These are phyloP conservation scores for Vidua macroura DNA, from an alignment of 2,113 vertebrate species.

Conservation along the genomic window DNA sequence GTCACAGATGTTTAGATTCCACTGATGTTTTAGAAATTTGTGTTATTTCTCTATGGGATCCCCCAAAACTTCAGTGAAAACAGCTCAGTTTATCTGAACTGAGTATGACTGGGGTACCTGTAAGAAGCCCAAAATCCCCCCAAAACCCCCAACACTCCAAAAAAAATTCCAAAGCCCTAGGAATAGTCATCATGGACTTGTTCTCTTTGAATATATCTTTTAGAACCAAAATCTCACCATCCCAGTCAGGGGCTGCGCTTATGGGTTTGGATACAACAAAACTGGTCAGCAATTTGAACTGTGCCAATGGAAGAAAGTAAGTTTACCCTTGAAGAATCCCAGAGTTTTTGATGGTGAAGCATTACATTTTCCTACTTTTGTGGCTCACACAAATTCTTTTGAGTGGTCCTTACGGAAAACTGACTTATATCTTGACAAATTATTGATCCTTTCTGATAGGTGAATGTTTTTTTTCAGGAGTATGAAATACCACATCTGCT, in stretches of 20 bases:
- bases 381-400: not conserved
- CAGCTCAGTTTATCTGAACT: not conserved
- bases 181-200: not conserved
- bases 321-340: not conserved
- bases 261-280: not conserved
- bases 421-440: not conserved
- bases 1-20: not conserved
- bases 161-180: not conserved
- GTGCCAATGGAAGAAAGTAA: not conserved
- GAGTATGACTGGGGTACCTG: not conserved
- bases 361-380: not conserved
- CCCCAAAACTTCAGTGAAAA: rapidly evolving
- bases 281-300: not conserved
- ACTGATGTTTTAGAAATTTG: not conserved
- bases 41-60: not conserved
- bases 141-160: rapidly evolving
- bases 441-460: not conserved
- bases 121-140: rapidly evolving
- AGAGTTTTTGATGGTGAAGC: not conserved
- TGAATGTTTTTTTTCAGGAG: not conserved
- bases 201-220: not conserved
- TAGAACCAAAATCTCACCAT: not conserved
- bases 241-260: not conserved
- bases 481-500: not conserved
- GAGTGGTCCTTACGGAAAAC: not conserved